Base-by-base conservation (phyloP, 2,797 vertebrate genomes). In the Mus minutoides region DNA sequence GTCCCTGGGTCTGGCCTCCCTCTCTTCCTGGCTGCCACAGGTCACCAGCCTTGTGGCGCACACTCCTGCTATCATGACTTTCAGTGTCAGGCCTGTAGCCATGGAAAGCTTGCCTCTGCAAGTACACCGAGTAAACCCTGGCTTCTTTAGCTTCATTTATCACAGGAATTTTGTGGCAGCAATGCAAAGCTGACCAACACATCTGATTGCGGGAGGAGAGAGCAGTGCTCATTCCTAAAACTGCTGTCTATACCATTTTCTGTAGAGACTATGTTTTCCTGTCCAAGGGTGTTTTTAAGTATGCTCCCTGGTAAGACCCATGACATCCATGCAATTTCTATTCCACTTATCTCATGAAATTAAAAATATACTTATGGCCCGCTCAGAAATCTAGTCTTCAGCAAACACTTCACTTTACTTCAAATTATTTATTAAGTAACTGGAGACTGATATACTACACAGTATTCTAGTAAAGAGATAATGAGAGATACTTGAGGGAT, bases 361-460 rank as follows among this genome's bases (percentile, higher is more conserved):
- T 78, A 78, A 49, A 78, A 78, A 52, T 31, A 31, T 21, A 78
- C 13, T 13, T 37, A 80, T 34, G 5, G 43, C 58, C 58, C 58
- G 79, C 31, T 95, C 77, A 94, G 75, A 91, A 94, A 92, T 89
- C 75, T n/a, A 83, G 69, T 31, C n/a, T 82, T 64, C 29, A 64
- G 43, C 4, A 64, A 64, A 64, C 2, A 4, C 29, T 85, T 46
- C 60, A 85, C 40, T 21, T 78, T 54, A 78, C 29, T 21, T 54
- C 77, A 54, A 31, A n/a, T 58, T 58, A 58, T 58, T 52, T n/a
- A 95, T 78, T 34, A 88, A 88, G 49, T 58, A 91, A 91, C 19
- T 94, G 79, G 9, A 31, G 49, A 94, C 91, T 62, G 43, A 92
- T 34, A 69, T n/a, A 85, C 64, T 96, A 82, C 21, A 52, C 10